Percentiles rank a stretch among this genome's conserved stretches.
Evolutionary conservation across 2,888 invertebrate genomes (phyloP).

Genomic region (Plebejus argus): DNA sequence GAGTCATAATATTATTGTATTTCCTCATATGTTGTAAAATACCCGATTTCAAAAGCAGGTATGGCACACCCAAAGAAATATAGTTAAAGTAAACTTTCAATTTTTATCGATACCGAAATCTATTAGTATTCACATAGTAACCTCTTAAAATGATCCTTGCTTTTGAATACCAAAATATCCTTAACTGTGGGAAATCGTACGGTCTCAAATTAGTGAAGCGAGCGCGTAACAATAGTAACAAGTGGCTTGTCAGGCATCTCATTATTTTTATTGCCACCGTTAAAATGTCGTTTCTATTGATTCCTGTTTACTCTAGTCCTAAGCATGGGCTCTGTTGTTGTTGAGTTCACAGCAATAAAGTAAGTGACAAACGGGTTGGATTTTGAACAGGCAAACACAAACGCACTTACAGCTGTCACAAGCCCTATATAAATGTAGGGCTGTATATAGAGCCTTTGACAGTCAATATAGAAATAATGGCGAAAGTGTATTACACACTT

Average conservation of each 20-base stretch:
- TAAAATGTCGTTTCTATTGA: conserved; percentile 19
- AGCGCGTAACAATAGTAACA: conserved; percentile 8
- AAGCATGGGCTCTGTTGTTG: neutral
- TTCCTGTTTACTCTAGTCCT: neutral
- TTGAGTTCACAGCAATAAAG: neutral
- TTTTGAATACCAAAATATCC: conserved; percentile 13
- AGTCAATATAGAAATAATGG: no score
- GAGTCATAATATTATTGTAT: no score
- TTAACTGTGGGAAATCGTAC: conserved; percentile 18
- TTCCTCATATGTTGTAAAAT: no score
- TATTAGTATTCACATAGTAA: neutral
- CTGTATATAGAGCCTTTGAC: neutral
- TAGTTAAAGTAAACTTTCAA: neutral
- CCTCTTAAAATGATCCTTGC: neutral
- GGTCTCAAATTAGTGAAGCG: conserved; percentile 12
- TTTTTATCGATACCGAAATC: neutral
- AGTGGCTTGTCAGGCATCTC: conserved; percentile 24
- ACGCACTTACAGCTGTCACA: neutral
- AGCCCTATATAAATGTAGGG: neutral
- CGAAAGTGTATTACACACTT: no score
- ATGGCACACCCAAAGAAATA: no score
- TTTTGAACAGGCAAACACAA: neutral
- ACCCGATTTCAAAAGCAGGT: no score
- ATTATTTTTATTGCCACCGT: conserved; percentile 26
- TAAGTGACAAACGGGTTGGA: neutral